Base-by-base conservation (phyloP, 2,888 invertebrate species). In the Iphiclides podalirius region DNA sequence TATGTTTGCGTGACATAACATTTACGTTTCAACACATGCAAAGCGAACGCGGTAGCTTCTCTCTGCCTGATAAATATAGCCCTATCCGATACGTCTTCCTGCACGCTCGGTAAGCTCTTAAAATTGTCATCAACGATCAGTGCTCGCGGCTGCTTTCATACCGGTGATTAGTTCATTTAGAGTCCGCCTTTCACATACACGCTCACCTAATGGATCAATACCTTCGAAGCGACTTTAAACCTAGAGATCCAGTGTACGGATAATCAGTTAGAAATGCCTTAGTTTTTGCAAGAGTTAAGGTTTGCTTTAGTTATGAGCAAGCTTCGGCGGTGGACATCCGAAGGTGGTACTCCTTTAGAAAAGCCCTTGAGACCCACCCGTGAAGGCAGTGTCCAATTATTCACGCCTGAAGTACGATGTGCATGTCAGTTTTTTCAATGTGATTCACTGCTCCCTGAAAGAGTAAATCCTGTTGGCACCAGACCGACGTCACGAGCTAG, bases 391-490 rank as follows among this genome's bases (percentile, higher is more conserved):
- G 92, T 93, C 58, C 91, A 93, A 64, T 91, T 93, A 62, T 91
- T 90, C 63, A 92, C 95, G 52, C 90, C 94, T 69, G 95, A 95
- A 75, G 95, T 96, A 54, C 93, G 96, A 63, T 95, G 96, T 81
- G 95, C 90, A 60, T 95, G 96, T 86, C 95, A 96, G 86, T 96
- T 93, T 84, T 96, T 92, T 82, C 93, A 94, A 88, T 92, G 93
- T 75, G 94, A 95, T 78, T 93, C 94, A 53, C 80, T 95, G 63
- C 86, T 95, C 64, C 95, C 95, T 53, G 95, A 94, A 75, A 90
- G 94, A 70, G 87, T 91, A 48, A 93, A 94, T 75, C 92, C 93
- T 56, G 87, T 92, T 62, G 92, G 91, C 75, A 91, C 91, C 57
- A 88, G 92, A 56, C 92, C 92, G 52, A 85, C 91, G n/a, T 93